Conservation (phyloP, 2,797 vertebrate genomes). For the Tangara arthus region DNA sequence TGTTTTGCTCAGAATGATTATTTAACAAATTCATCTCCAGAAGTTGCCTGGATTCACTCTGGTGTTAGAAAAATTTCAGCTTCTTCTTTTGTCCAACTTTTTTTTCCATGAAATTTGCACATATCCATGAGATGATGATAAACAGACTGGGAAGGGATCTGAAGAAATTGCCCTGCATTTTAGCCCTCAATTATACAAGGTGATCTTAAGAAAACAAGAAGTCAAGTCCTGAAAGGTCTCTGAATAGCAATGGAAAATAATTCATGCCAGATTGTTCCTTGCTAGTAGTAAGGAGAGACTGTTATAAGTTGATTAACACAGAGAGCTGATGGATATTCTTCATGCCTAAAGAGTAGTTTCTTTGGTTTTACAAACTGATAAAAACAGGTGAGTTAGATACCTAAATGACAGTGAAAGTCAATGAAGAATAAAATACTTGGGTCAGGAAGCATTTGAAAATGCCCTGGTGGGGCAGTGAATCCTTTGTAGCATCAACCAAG, state of each 20-base stretch:
- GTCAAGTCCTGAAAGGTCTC: constrained; percentile 27
- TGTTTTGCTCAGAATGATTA: not conserved
- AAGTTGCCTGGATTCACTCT: not conserved
- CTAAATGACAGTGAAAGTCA: not conserved
- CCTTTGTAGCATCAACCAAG: not conserved
- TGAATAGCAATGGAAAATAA: constrained; percentile 44
- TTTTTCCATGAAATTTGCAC: not conserved
- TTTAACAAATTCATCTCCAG: not conserved
- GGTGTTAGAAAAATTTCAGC: not conserved
- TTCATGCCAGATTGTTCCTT: constrained; percentile 47
- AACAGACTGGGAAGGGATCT: constrained; percentile 42
- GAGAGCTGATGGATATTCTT: not conserved
- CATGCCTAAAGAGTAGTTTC: not conserved
- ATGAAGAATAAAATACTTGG: not conserved
- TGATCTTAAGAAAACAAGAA: constrained; percentile 67
- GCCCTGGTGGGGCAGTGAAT: not conserved
- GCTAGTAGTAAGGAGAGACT: not conserved
- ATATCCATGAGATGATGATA: constrained; percentile 29
- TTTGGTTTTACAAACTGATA: not conserved
- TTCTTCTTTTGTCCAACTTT: not conserved
- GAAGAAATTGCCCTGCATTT: constrained; percentile 59
- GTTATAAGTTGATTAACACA: not conserved
- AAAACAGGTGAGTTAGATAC: not conserved
- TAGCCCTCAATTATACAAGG: constrained; percentile 55
- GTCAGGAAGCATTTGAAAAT: not conserved